These are phyloP conservation scores for Lasioglossum malachurum DNA, from an alignment of 2,888 invertebrate species.

Conservation along the genomic window DNA sequence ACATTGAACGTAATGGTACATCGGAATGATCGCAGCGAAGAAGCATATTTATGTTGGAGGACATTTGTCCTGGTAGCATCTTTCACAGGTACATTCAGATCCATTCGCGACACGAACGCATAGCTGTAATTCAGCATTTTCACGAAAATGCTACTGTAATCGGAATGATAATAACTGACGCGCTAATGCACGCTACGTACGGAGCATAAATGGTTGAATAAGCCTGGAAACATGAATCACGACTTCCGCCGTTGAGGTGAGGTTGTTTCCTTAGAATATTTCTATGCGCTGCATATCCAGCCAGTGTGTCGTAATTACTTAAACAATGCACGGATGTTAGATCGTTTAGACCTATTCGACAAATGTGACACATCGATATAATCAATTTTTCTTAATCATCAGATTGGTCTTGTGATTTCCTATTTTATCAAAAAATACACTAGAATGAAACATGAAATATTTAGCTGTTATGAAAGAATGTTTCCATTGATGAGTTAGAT, in stretches of 20 bases:
- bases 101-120: too few species aligned
- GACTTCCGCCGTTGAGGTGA: not conserved
- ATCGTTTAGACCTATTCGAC: not conserved
- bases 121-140: not conserved
- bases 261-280: not conserved
- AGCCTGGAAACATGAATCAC: constrained; percentile 9
- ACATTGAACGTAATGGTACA: not conserved
- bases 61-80: not conserved
- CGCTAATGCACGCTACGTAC: not conserved
- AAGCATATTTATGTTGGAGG: constrained; percentile 1
- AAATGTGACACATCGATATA: too few species aligned
- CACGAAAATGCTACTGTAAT: not conserved
- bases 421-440: too few species aligned
- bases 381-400: not conserved
- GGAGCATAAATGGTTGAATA: constrained; percentile 3
- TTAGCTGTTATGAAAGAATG: too few species aligned
- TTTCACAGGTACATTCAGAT: not conserved
- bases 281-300: not conserved
- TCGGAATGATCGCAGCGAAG: not conserved
- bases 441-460: too few species aligned
- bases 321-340: not conserved
- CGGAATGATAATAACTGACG: constrained; percentile 11
- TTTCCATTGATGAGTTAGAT: too few species aligned
- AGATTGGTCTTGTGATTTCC: not conserved
- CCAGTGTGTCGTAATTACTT: not conserved